A percentile compares a stretch with the other conserved stretches of the same genome.
Evolutionary conservation across 1,140 invertebrate genomes (phyloP).

Genomic region (Megalonaias nervosa): DNA sequence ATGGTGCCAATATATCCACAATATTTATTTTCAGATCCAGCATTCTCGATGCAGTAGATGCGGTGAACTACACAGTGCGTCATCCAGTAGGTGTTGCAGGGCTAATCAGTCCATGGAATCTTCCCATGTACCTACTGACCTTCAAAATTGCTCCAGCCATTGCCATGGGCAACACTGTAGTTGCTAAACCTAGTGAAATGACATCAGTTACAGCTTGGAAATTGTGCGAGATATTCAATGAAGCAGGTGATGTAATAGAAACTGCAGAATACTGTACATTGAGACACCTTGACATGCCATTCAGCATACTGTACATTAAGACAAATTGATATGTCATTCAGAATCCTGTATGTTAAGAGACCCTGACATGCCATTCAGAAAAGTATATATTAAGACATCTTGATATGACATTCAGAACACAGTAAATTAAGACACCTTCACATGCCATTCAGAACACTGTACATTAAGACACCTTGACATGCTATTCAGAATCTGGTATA

Average conservation of each 20-base stretch:
- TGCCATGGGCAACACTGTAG: constrained; percentile 76
- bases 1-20: background rate
- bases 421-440: no score
- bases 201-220: constrained; percentile 77
- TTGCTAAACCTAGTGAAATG: constrained; percentile 78
- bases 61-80: constrained; percentile 74
- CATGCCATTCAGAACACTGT: no score
- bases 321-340: no score
- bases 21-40: constrained; percentile 58
- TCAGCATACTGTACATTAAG: background rate
- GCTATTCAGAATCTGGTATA: no score
- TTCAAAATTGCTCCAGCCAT: constrained; percentile 77
- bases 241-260: constrained; percentile 70
- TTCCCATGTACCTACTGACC: constrained; percentile 77
- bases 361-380: background rate
- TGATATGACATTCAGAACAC: no score
- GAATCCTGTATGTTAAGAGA: background rate
- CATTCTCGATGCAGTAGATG: constrained; percentile 65
- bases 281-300: background rate
- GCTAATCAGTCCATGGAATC: constrained; percentile 78
- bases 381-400: no score
- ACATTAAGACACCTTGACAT: no score
- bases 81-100: constrained; percentile 76
- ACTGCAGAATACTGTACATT: background rate
- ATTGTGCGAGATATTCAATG: constrained; percentile 73